phyloP scores from a whole-genome alignment of 2,888 invertebrate genomes.

The Pheosia tremula region DNA sequence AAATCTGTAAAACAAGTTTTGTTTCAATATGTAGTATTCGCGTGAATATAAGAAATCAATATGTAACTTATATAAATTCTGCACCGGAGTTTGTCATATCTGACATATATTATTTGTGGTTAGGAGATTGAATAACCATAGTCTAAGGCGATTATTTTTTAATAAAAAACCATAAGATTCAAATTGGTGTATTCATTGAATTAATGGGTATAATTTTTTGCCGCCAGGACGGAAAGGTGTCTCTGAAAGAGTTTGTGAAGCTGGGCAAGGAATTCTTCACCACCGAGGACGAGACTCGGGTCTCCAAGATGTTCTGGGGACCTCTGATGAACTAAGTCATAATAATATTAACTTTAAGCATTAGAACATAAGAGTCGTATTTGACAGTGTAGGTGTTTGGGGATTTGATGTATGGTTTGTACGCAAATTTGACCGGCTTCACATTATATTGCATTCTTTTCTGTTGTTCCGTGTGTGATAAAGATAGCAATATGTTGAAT shows the following conservation, averaged over 20 bases:
- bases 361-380: conserved; percentile 20
- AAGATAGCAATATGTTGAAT: background rate
- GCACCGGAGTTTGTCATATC: too few relatives aligned
- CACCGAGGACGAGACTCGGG: conserved; percentile 89
- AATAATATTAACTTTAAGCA: conserved; percentile 16
- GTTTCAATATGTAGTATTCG: too few relatives aligned
- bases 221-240: conserved; percentile 88
- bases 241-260: conserved; percentile 91
- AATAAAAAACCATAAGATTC: too few relatives aligned
- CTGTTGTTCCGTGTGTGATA: background rate
- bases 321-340: conserved; percentile 85
- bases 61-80: too few relatives aligned
- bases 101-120: too few relatives aligned
- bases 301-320: conserved; percentile 95
- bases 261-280: conserved; percentile 92
- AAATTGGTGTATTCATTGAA: too few relatives aligned
- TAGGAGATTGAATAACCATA: too few relatives aligned
- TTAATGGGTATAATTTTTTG: background rate
- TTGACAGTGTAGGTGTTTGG: conserved; percentile 18
- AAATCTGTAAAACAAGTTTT: too few relatives aligned
- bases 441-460: conserved; percentile 3
- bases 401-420: conserved; percentile 8
- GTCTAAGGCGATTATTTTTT: too few relatives aligned
- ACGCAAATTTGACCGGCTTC: background rate
- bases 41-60: too few relatives aligned